Base-by-base conservation (phyloP, 1,140 invertebrate genomes). In the Calosoma granatense region DNA sequence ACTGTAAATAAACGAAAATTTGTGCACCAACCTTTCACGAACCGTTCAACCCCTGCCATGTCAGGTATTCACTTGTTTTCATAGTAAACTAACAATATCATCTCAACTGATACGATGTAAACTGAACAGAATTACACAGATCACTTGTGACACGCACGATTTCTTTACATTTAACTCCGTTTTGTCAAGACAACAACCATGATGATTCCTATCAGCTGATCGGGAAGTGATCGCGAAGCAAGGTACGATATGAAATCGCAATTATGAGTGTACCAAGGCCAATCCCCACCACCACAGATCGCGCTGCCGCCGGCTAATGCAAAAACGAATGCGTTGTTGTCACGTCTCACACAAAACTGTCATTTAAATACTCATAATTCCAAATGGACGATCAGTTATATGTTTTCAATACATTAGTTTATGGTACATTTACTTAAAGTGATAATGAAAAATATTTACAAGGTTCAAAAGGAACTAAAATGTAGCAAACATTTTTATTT, bases 1-100 rank as follows among this genome's bases (percentile, higher is more conserved):
- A 47, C 41, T 47, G 41, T 47, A 47, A 47, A 47, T 47, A 47
- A 47, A 47, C 41, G 26, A 36, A 36, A 9, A 36, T 36, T 9
- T 47, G 15, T 47, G 17, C 41, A 47, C 9, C 6, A 47, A 12
- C 17, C 41, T 11, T 47, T 9, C 9, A 11, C 41, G 26, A 30
- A 47, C 6, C 17, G 17, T 9, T 12, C 9, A 47, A 47, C 41
- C 6, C 41, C 17, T 47, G 17, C 41, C 41, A 47, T 47, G 9
- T 47, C 6, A 47, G 6, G 17, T 47, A 9, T 9, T 47, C 41
- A 47, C 15, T 47, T 12, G 41, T 11, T 47, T 11, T 47, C 41
- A 47, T 17, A 47, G 41, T 17, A 4, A 9, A 11, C 41, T 12
- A 17, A 47, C 15, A 47, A 11, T 9, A 9, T 36, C 26, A 36